These are phyloP conservation scores for Drosophila paramelanica DNA, from an alignment of 2,888 invertebrate genomes.

Conservation along the genomic window DNA sequence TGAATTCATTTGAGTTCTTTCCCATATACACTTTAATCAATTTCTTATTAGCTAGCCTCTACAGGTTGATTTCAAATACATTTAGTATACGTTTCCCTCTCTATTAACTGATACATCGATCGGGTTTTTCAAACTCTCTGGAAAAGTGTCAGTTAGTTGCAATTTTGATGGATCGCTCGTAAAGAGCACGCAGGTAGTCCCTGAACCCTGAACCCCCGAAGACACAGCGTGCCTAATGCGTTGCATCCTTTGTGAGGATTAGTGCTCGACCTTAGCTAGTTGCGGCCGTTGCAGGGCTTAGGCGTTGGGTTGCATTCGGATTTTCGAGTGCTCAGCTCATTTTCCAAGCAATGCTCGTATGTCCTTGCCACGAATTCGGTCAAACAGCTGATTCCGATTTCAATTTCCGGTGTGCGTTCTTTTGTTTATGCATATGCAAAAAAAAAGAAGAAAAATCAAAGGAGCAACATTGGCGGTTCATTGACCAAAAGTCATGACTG, in stretches of 20 bases:
- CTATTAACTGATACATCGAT: not conserved
- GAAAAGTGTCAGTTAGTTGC: slow-evolving; percentile 29
- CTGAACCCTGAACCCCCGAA: slow-evolving; percentile 20
- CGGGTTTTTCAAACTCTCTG: slow-evolving; percentile 4
- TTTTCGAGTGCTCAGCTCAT: slow-evolving; percentile 37
- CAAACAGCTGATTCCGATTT: slow-evolving; percentile 57
- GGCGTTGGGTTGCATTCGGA: slow-evolving; percentile 19
- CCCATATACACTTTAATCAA: slow-evolving; percentile 9
- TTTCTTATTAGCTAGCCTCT: slow-evolving; percentile 52
- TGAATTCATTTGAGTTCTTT: not conserved
- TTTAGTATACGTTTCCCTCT: not conserved
- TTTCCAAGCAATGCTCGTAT: slow-evolving; percentile 39
- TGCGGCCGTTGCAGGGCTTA: slow-evolving; percentile 8
- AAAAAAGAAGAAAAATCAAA: slow-evolving; percentile 12
- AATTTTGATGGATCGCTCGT: slow-evolving; percentile 58
- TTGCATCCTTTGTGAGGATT: slow-evolving; percentile 67
- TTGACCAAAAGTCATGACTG: slow-evolving; percentile 70
- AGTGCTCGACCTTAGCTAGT: slow-evolving; percentile 51
- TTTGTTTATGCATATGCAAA: slow-evolving; percentile 43
- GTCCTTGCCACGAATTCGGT: slow-evolving; percentile 29
- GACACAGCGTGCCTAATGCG: slow-evolving; percentile 61
- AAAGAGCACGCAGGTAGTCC: slow-evolving; percentile 28
- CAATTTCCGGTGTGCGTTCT: slow-evolving; percentile 36
- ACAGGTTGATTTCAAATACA: slow-evolving; percentile 58
- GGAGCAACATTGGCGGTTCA: slow-evolving; percentile 54